A percentile compares a stretch with the other conserved stretches of the same genome.
Evolutionary conservation across 2,113 vertebrate genomes (phyloP).

Genomic region (Pelusios castaneus): DNA sequence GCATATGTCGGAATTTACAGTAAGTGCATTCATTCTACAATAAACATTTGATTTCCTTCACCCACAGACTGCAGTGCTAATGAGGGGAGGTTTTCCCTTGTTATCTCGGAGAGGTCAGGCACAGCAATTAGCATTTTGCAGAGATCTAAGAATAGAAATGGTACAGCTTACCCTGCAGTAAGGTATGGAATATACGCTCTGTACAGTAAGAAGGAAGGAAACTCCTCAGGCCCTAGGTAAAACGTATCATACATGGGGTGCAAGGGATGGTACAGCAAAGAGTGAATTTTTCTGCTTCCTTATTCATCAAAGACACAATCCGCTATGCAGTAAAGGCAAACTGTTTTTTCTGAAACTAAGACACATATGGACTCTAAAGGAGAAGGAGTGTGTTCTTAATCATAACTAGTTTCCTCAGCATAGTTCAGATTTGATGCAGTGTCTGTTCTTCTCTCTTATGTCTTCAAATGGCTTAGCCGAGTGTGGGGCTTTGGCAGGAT

Average conservation of each 20-base stretch:
- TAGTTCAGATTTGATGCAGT: background rate
- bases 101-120: slow-evolving; percentile 69
- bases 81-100: slow-evolving; percentile 71
- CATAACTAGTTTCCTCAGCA: background rate
- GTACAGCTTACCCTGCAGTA: background rate
- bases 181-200: background rate
- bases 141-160: background rate
- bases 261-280: fast-evolving
- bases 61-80: slow-evolving; percentile 65
- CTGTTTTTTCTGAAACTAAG: fast-evolving
- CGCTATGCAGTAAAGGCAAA: fast-evolving
- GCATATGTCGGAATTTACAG: slow-evolving; percentile 79
- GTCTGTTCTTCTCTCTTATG: background rate
- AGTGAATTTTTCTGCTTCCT: background rate
- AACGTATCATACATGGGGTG: background rate
- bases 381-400: fast-evolving
- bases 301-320: fast-evolving
- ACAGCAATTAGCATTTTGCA: slow-evolving; percentile 66
- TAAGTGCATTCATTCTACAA: slow-evolving; percentile 67
- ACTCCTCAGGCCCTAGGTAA: fast-evolving
- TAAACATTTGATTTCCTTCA: slow-evolving; percentile 76
- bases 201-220: background rate
- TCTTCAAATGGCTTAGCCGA: background rate
- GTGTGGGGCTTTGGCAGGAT: background rate
- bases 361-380: fast-evolving